Evolutionary conservation across 2,888 invertebrate genomes (phyloP), one percentile per base, ranked within the genome.

Genomic region (Ichneumon xanthorius): DNA sequence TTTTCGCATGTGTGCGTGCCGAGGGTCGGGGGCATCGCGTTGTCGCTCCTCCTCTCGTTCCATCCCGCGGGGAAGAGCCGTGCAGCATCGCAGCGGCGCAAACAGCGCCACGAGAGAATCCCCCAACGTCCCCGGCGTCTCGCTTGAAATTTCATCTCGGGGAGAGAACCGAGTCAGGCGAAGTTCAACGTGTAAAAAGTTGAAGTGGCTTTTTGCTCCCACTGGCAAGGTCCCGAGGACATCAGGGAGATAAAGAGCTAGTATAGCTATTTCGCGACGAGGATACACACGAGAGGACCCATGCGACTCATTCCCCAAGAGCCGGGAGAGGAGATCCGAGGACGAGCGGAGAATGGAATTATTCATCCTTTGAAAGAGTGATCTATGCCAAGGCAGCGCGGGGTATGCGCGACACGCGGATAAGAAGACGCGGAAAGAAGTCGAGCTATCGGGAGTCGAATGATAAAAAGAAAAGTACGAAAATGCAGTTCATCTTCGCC

Each of bases 71-170:
- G 58, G 78, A 73, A 61, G 45, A 61, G 45, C 45, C 45, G 45
- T 14, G 16, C n/a, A 63, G 67, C 61, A 61, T 26, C 45, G 45
- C n/a, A 63, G 58, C 50, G 37, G 53, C 55, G 63, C 61, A 45
- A 68, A 26, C 67, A 82, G 55, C 75, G 30, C 75, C 79, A 76
- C 37, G 80, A 71, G 76, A 79, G 79, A 48, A 48, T 16, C 72
- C 85, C 85, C 71, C 67, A 82, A 85, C 79, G 82, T 79, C 48
- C 71, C 40, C 70, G 76, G 78, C 82, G 80, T 83, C 83, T 86
- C 86, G 86, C 86, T 86, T 80, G 86, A 86, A 86, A 86, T 86
- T 86, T 86, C 86, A 86, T 86, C 83, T 80, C 72, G 55, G 68
- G 73, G 73, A 83, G 45, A 48, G 77, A 83, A 83, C 80, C 86